Percentiles rank a stretch among this genome's conserved stretches.
Conservation (phyloP, 2,888 invertebrate genomes). For the Epirrita christyi region DNA sequence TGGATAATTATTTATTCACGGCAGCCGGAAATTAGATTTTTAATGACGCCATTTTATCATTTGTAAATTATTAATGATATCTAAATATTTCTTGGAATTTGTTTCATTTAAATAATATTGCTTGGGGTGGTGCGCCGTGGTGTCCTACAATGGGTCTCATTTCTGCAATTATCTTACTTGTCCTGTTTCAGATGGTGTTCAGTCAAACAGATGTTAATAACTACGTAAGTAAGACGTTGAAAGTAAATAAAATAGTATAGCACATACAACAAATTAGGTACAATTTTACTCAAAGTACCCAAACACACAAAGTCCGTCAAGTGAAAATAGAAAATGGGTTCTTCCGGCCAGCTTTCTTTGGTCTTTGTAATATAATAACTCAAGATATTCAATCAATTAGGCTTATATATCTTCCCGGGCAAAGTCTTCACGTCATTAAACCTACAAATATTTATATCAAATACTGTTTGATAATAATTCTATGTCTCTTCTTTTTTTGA, state of each 20-base stretch:
- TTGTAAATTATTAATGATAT: slow-evolving; percentile 18
- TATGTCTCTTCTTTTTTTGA: not conserved
- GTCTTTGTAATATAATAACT: slow-evolving; percentile 26
- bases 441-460: slow-evolving; percentile 5
- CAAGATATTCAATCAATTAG: slow-evolving; percentile 24
- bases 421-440: slow-evolving; percentile 12
- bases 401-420: slow-evolving; percentile 20
- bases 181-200: slow-evolving; percentile 38
- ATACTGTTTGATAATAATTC: not conserved
- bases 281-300: slow-evolving; percentile 10
- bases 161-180: slow-evolving; percentile 40
- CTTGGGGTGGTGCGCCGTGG: slow-evolving; percentile 3
- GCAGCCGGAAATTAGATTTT: slow-evolving; percentile 59
- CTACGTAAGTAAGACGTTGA: slow-evolving; percentile 50
- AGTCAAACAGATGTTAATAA: slow-evolving; percentile 49
- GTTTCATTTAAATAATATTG: slow-evolving; percentile 14
- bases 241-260: not conserved
- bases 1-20: slow-evolving; percentile 41
- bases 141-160: slow-evolving; percentile 19
- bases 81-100: slow-evolving; percentile 14
- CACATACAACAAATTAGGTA: not conserved
- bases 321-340: slow-evolving; percentile 24
- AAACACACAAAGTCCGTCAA: slow-evolving; percentile 25
- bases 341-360: slow-evolving; percentile 20
- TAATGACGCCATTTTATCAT: slow-evolving; percentile 44